Base-by-base conservation (phyloP, 1,140 invertebrate genomes). In the Antheraea pernyi region DNA sequence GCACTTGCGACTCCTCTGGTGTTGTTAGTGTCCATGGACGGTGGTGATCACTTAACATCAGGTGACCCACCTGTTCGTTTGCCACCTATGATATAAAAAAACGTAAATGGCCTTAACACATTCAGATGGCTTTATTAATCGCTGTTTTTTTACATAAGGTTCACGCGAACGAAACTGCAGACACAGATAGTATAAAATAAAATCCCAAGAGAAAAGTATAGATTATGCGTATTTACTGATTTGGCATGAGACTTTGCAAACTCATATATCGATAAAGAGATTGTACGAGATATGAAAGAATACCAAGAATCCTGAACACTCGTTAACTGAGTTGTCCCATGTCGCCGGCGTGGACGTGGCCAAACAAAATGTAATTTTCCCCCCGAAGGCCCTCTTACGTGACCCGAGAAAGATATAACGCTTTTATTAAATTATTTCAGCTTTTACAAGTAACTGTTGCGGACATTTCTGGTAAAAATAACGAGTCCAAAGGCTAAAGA, bases 361-460 rank as follows among this genome's bases (percentile, higher is more conserved):
- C 82, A 85, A 86, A 85, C 85, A 89, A 87, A 89, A 91, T 88
- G 81, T 89, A 91, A 91, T 91, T 91, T 89, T 89, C 85, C 75
- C 80, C 79, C 83, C 81, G 79, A 83, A 85, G 82, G 79, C 70
- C 77, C 84, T 81, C 80, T 87, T 89, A 89, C 88, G 88, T 91
- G 88, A 89, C 86, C 86, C 83, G 76, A 79, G 77, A 78, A 85
- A 90, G 81, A 89, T 89, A 86, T 85, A 88, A 88, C 80, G 82
- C 78, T 83, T 87, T 88, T 91, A 88, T 88, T 79, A 88, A 87
- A 89, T 88, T 87, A 91, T 84, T 83, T 85, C 72, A 82, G 83
- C 86, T 82, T 86, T 85, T 81, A 84, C 79, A 86, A 81, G 75
- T 84, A 85, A 85, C 83, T 80, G 81, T 70, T 80, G 77, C 74